phyloP scores from a whole-genome alignment of 2,113 vertebrate genomes.

The Brienomyrus longianalis region DNA sequence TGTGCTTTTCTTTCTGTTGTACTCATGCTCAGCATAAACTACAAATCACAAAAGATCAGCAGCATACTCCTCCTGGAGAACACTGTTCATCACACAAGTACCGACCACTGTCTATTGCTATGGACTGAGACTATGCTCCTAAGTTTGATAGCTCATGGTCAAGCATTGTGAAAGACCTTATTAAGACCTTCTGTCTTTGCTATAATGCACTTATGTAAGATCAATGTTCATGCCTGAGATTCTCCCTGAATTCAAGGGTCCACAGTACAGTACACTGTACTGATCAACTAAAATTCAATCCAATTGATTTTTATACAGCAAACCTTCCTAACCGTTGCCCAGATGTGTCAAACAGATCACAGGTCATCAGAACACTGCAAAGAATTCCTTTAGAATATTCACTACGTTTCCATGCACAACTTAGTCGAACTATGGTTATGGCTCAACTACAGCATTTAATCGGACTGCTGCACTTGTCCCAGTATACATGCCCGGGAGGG shows the following conservation, averaged over 20 bases:
- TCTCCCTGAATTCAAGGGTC: background rate
- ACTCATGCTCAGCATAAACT: background rate
- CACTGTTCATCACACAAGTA: background rate
- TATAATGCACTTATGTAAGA: background rate
- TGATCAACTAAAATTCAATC: background rate
- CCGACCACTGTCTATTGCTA: background rate
- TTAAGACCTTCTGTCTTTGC: background rate
- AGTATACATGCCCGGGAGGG: no score
- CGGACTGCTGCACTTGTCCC: no score
- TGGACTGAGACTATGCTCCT: background rate
- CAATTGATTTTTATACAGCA: background rate
- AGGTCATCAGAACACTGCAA: background rate
- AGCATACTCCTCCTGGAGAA: background rate
- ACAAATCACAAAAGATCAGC: background rate
- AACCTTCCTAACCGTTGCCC: background rate
- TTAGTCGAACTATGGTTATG: no score
- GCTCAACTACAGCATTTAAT: no score
- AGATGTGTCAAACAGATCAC: background rate
- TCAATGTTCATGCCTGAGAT: background rate
- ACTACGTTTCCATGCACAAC: no score
- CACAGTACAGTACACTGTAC: background rate
- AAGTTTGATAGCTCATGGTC: background rate
- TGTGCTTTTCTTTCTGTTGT: slow-evolving; percentile 1
- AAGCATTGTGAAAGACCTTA: background rate
- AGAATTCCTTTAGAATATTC: background rate